Conservation (phyloP, 2,113 vertebrate species). For the Rhinogobius similis region DNA sequence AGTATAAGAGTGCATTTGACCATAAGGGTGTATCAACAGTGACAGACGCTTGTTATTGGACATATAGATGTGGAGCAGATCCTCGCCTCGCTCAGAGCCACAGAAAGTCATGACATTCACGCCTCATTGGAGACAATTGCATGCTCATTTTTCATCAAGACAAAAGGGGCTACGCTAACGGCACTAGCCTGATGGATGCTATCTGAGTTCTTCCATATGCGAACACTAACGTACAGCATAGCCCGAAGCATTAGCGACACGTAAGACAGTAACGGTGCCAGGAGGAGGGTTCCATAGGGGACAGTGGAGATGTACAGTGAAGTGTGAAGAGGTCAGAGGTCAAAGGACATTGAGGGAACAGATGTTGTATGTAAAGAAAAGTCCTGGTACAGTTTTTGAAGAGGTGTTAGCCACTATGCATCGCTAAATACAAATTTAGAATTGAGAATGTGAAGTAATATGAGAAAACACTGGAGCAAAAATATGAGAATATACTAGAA, state of each 20-base stretch:
- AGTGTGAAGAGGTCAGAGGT: neutral
- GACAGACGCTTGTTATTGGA: neutral
- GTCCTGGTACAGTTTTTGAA: neutral
- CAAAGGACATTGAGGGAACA: neutral
- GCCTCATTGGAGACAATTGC: constrained; percentile 5
- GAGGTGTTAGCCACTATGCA: neutral
- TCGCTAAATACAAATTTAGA: neutral
- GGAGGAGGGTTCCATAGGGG: neutral
- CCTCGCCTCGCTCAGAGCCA: neutral
- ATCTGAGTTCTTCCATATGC: neutral
- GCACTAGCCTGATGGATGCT: neutral
- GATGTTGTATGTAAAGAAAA: neutral
- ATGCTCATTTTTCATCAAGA: neutral
- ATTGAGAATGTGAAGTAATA: too few relatives aligned
- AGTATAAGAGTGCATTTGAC: neutral
- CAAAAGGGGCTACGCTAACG: neutral
- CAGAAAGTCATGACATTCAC: constrained; percentile 5
- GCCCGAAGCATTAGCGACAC: neutral
- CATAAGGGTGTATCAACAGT: neutral
- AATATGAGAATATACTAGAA: too few relatives aligned
- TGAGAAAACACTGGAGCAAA: too few relatives aligned
- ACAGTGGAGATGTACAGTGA: neutral
- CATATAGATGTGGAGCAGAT: neutral
- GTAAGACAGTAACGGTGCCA: neutral
- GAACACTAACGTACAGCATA: neutral